Conservation (phyloP, 1,140 invertebrate genomes). For the Medauroidea extradentata region DNA sequence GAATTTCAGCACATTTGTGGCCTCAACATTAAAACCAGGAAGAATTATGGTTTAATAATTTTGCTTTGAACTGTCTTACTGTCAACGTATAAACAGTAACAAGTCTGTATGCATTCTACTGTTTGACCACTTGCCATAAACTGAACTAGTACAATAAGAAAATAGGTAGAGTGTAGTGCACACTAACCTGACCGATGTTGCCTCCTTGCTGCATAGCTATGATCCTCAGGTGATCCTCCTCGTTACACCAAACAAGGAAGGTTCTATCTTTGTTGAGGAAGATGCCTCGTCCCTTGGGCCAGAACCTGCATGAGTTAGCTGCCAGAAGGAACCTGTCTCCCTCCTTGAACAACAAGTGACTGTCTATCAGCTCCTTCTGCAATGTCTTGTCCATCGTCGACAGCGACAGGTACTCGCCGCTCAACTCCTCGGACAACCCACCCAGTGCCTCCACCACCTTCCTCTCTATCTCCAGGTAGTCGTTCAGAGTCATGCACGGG, state of each 20-base stretch:
- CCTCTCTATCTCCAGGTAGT: slow-evolving; percentile 58
- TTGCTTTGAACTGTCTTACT: too few species aligned
- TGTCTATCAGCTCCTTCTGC: slow-evolving; percentile 66
- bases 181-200: slow-evolving; percentile 49
- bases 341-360: slow-evolving; percentile 77
- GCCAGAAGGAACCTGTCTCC: slow-evolving; percentile 63
- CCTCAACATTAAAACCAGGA: too few species aligned
- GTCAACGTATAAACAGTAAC: too few species aligned
- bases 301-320: slow-evolving; percentile 69
- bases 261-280: slow-evolving; percentile 68
- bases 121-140: too few species aligned
- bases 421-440: slow-evolving; percentile 53
- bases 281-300: slow-evolving; percentile 72
- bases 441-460: slow-evolving; percentile 47
- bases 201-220: slow-evolving; percentile 72
- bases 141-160: too few species aligned
- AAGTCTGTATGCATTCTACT: too few species aligned
- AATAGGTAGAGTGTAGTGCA: too few species aligned
- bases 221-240: slow-evolving; percentile 71
- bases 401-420: slow-evolving; percentile 64
- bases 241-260: slow-evolving; percentile 72
- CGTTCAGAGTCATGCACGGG: slow-evolving; percentile 61
- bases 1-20: too few species aligned
- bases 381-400: slow-evolving; percentile 61
- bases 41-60: too few species aligned